Conservation (phyloP, 1,140 invertebrate genomes). For the Neuroterus valhalla region DNA sequence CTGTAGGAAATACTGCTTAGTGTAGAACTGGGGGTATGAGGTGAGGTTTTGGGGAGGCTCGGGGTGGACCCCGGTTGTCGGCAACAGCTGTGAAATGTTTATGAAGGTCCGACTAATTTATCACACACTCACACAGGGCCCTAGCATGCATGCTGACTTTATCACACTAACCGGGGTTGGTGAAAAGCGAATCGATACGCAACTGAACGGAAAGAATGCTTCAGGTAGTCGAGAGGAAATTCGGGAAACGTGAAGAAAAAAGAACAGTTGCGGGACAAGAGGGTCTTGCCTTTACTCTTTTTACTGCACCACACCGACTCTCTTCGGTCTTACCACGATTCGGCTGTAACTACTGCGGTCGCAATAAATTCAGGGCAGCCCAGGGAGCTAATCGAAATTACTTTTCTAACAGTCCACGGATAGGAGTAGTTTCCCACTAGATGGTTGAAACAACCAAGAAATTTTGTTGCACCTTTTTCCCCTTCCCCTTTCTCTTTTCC, state of each 20-base stretch:
- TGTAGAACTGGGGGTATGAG: slow-evolving; percentile 30
- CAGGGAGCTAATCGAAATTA: slow-evolving; percentile 21
- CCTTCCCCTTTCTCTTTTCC: not conserved
- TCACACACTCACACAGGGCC: slow-evolving; percentile 59
- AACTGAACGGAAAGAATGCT: slow-evolving; percentile 20
- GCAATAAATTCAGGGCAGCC: slow-evolving; percentile 11
- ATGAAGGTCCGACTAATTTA: slow-evolving; percentile 73
- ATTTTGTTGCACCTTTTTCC: not conserved
- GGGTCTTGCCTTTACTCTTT: not conserved
- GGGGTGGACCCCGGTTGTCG: slow-evolving; percentile 57
- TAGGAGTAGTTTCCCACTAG: not conserved
- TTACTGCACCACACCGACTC: not conserved
- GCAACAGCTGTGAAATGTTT: slow-evolving; percentile 73
- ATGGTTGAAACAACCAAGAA: not conserved
- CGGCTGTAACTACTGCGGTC: not conserved
- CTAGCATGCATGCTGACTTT: slow-evolving; percentile 23
- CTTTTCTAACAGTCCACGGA: slow-evolving; percentile 15
- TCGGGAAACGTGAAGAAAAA: not conserved
- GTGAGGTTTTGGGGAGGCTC: slow-evolving; percentile 37
- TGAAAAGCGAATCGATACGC: slow-evolving; percentile 1
- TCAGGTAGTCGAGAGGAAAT: not conserved
- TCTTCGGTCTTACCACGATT: not conserved
- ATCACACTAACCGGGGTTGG: not conserved
- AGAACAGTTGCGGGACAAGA: not conserved
- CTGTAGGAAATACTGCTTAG: slow-evolving; percentile 32